These are phyloP conservation scores for Meandrina meandrites DNA, from an alignment of 92 coral and sea anemone genomes.

Conservation along the genomic window DNA sequence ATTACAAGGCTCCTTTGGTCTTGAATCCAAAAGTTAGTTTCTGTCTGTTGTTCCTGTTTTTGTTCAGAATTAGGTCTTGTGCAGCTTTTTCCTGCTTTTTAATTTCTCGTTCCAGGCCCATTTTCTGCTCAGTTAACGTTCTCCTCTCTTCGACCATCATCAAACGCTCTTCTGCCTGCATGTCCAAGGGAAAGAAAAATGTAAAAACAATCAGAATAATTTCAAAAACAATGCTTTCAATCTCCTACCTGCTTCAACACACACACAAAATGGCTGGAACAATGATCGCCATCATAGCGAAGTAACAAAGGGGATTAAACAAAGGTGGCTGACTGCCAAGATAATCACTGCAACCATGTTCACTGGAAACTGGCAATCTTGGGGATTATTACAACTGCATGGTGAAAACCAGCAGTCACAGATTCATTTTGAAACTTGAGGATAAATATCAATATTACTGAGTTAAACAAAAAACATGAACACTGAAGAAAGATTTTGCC, in stretches of 20 bases:
- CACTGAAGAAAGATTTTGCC: too few relatives aligned
- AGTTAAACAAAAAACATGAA: too few relatives aligned
- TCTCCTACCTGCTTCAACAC: slow-evolving; percentile 9
- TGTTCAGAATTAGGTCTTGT: slow-evolving; percentile 94
- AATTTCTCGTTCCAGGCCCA: slow-evolving; percentile 83
- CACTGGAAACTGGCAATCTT: background rate
- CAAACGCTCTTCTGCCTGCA: slow-evolving; percentile 96
- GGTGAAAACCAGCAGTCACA: too few relatives aligned
- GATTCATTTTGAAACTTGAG: too few relatives aligned
- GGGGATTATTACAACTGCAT: background rate
- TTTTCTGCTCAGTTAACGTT: slow-evolving; percentile 80
- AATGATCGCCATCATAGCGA: background rate
- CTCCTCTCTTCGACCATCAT: slow-evolving; percentile 95
- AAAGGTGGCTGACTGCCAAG: background rate
- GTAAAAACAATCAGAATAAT: background rate
- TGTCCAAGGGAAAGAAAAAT: background rate
- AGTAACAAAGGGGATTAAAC: too few relatives aligned
- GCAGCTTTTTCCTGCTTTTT: slow-evolving; percentile 93
- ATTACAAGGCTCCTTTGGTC: slow-evolving; percentile 46
- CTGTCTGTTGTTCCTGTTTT: slow-evolving; percentile 87
- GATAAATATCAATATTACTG: too few relatives aligned
- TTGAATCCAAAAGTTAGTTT: slow-evolving; percentile 92
- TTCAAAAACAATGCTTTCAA: too few relatives aligned
- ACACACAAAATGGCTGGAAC: background rate
- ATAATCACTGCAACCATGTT: background rate